Evolutionary conservation across 92 coral and sea anemone genomes (phyloP), one percentile per base, ranked within the genome.

Genomic region (Bergia puertoricense): DNA sequence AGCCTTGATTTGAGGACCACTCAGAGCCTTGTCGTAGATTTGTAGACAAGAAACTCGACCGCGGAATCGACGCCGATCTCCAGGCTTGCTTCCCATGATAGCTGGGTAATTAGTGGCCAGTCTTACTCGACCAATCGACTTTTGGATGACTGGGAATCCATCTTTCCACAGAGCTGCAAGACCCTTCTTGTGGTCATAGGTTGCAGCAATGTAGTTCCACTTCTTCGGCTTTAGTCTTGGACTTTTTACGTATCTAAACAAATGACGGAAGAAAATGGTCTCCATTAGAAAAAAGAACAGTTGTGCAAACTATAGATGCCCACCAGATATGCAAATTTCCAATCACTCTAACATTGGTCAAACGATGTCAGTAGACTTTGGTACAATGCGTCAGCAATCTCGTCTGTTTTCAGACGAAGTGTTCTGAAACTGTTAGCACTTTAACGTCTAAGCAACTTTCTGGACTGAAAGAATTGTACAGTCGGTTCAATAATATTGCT

Each of bases 71-170:
- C 98, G 93, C 30, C 82, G 88, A 65, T 94, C 95, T n/a, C 90
- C 80, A 13, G 91, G 94, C 77, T 93, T 94, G 67, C 95, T 89
- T 77, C 98, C 98, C 92, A 94, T 93, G 9, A 93, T 73, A 39
- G 93, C 93, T 13, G 98, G 94, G 67, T 50, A 93, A 79, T 91
- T 94, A 2, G 98, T 94, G 18, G 98, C 93, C 42, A 94, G 89
- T 86, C 91, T 77, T 51, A 71, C 92, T 40, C 93, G 91, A 14
- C 98, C 98, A 69, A 94, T 85, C 36, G 11, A 43, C 59, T 79
- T 92, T 92, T 93, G 95, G 50, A 84, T 91, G 39, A 91, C 81
- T 4, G 93, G 94, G 86, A 90, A 44, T 1, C 98, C 95, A 85
- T 94, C 86, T 10, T 56, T 86, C 92, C 92, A 94, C 10, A 94